Base-by-base conservation (phyloP, 2,888 invertebrate species). In the Thelaira solivaga region DNA sequence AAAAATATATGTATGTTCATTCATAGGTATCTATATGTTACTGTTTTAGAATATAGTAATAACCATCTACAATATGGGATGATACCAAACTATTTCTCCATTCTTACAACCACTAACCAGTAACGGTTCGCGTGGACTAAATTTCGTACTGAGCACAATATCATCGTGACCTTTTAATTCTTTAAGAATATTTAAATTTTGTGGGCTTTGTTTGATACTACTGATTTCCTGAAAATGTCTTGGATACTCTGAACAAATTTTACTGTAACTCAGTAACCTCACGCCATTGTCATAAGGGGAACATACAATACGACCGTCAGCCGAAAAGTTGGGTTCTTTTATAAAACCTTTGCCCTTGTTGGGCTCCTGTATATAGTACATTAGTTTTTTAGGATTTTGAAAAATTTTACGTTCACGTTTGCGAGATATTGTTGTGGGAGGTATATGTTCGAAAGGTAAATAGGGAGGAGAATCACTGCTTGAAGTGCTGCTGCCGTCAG, bases 341-440 rank as follows among this genome's bases (percentile, higher is more conserved):
- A 98, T 97, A 83, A 95, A 97, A 0, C 97, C 97, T 81, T 94
- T 94, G 1, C 96, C 97, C 11, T 95, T 94, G 85, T 96, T 97
- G 0, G 95, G 94, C 87, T 98, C 97, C 84, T 95, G 93, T 7
- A 93, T 91, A 84, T 92, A 97, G 88, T 95, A 96, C 5, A 96
- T 93, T 57, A 98, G 91, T 47, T 97, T 91, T 11, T 93, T 93
- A 18, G 92, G 90, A 88, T 97, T 97, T 76, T 87, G 85, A 53
- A 86, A 82, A 10, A 89, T 88, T 39, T 83, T 80, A 39, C 81
- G 77, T 18, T 83, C 80, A 6, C 68, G 69, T 39, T 73, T 77
- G 13, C 62, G 62, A n/a, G 74, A 62, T 59, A 78, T 73, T 31
- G 77, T 77, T 29, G 81, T 36, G 6, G 85, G 82, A n/a, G 81